Percentiles rank a stretch among this genome's conserved stretches.
Conservation (phyloP, 2,113 vertebrate species). For the Fulmarus glacialis region DNA sequence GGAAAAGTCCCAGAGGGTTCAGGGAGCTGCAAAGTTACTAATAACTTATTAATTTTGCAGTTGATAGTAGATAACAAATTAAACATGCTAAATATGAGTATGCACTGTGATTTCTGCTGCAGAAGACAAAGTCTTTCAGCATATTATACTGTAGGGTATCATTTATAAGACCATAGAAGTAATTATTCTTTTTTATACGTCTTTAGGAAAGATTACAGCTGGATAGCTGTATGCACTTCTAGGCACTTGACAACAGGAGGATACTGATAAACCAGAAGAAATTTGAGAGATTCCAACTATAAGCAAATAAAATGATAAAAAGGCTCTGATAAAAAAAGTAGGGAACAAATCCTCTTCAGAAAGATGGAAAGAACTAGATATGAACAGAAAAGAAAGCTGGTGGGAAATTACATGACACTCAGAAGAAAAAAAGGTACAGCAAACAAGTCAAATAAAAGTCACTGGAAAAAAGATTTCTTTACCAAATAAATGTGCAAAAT, state of each 20-base stretch:
- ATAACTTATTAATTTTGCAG: constrained; percentile 51
- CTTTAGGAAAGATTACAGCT: neutral
- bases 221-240: neutral
- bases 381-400: neutral
- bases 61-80: constrained; percentile 51
- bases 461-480: neutral
- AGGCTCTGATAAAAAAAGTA: neutral
- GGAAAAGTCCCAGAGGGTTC: constrained; percentile 23
- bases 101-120: neutral
- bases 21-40: constrained; percentile 15
- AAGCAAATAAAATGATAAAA: neutral
- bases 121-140: neutral
- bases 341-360: neutral
- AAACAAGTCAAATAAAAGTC: neutral
- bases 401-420: neutral
- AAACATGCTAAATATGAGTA: constrained; percentile 5
- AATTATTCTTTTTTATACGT: neutral
- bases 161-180: neutral
- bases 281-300: neutral
- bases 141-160: neutral
- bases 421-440: neutral
- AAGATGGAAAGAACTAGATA: neutral
- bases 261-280: neutral
- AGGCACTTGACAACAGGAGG: neutral
- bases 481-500: neutral